A percentile compares a stretch with the other conserved stretches of the same genome.
These are phyloP conservation scores for Taphrorychus bicolor DNA, from an alignment of 2,888 invertebrate genomes.

Conservation along the genomic window DNA sequence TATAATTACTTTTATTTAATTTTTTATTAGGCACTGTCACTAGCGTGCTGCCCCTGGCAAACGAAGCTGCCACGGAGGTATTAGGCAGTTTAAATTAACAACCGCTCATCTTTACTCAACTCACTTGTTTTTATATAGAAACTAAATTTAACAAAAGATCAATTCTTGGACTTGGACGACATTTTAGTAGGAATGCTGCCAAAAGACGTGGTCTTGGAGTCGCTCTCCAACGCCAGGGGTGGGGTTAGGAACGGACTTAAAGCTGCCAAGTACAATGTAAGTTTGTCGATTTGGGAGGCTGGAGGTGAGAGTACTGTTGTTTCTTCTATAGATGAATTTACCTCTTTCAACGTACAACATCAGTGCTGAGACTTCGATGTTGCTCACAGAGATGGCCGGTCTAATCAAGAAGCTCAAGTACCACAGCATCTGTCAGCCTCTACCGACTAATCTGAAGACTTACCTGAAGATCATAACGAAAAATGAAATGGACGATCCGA, in stretches of 20 bases:
- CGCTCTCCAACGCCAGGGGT: constrained; percentile 28
- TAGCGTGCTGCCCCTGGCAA: constrained; percentile 40
- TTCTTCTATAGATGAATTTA: too few species aligned
- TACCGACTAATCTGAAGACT: constrained; percentile 38
- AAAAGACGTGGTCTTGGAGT: constrained; percentile 20
- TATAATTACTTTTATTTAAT: too few species aligned
- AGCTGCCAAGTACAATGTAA: constrained; percentile 23
- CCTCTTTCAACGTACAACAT: constrained; percentile 18
- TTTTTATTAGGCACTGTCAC: constrained; percentile 25
- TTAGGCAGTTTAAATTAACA: too few species aligned
- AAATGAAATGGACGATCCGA: constrained; percentile 41
- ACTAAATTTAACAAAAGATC: constrained; percentile 29
- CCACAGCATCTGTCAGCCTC: constrained; percentile 44
- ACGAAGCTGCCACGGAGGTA: constrained; percentile 36
- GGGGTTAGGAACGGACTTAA: constrained; percentile 25
- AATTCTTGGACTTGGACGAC: constrained; percentile 35
- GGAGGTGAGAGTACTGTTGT: too few species aligned
- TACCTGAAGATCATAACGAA: constrained; percentile 44
- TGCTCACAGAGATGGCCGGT: constrained; percentile 42
- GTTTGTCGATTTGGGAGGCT: constrained; percentile 3
- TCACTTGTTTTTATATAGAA: constrained; percentile 7
- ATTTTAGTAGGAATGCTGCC: constrained; percentile 33
- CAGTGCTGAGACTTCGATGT: constrained; percentile 25
- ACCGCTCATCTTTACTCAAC: not conserved
- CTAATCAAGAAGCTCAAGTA: constrained; percentile 44